Evolutionary conservation across 1,140 invertebrate species (phyloP).

Genomic region (Lamellibrachia luymesi): DNA sequence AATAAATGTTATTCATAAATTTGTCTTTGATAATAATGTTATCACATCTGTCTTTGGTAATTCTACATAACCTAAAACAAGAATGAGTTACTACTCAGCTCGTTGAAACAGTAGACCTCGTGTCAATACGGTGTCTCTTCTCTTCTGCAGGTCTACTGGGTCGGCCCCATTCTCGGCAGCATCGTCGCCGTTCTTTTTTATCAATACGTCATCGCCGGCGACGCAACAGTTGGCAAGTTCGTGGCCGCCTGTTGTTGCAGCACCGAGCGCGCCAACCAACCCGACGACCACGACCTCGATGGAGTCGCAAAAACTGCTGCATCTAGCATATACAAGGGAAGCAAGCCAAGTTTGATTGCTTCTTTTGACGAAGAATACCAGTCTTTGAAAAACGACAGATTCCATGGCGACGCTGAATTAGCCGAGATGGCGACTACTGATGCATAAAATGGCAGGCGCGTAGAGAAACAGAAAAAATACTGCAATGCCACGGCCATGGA

Average conservation of each 20-base stretch:
- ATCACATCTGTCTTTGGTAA: no score
- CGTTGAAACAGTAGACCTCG: neutral
- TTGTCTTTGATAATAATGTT: no score
- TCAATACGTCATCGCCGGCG: constrained; percentile 46
- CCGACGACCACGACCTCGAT: neutral
- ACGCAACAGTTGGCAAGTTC: neutral
- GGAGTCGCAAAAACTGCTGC: neutral
- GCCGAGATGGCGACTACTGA: neutral
- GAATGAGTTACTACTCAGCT: no score
- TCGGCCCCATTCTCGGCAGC: constrained; percentile 75
- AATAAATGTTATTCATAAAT: no score
- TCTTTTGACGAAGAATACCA: neutral
- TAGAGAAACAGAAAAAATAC: neutral
- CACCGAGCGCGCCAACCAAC: neutral
- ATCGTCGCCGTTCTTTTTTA: constrained; percentile 72
- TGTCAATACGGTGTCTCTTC: neutral
- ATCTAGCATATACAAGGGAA: neutral
- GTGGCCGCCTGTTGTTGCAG: neutral
- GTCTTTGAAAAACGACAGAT: neutral
- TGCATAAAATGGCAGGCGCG: neutral
- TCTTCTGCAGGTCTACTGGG: constrained; percentile 75
- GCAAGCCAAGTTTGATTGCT: neutral
- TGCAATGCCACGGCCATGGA: no score
- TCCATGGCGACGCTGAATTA: neutral
- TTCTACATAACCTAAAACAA: no score